These are phyloP conservation scores for Prunella fulvescens DNA, from an alignment of 2,113 vertebrate species.

Conservation along the genomic window DNA sequence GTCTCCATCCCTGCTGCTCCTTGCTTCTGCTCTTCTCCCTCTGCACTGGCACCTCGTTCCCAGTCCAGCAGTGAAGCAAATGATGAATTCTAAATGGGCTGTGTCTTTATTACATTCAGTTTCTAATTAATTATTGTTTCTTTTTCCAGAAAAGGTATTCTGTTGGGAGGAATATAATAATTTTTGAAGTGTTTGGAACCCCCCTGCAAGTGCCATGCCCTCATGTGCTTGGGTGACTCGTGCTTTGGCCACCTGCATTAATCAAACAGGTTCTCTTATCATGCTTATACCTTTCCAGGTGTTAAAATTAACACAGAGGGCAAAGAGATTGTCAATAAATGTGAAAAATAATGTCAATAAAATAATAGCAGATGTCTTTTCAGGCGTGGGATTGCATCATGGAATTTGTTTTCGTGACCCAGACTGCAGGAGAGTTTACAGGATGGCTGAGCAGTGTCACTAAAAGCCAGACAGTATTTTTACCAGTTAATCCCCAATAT, in stretches of 20 bases:
- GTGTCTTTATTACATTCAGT: background rate
- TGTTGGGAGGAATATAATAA: background rate
- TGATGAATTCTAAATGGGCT: background rate
- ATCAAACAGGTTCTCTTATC: background rate
- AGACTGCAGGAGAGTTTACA: background rate
- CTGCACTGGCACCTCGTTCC: accelerated
- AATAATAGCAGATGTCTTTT: background rate
- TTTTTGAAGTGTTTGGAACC: background rate
- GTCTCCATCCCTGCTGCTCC: background rate
- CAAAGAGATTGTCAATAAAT: background rate
- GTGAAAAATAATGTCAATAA: background rate
- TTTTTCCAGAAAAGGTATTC: background rate
- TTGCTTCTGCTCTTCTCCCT: background rate
- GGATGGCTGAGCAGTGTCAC: background rate
- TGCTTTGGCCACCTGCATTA: background rate
- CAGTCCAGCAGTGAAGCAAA: background rate
- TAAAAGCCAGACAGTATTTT: background rate
- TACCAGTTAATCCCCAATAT: background rate
- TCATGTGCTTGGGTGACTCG: background rate
- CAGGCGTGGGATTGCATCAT: background rate
- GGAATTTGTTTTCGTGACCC: background rate
- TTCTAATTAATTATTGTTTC: background rate
- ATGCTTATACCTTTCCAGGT: background rate
- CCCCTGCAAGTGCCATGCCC: background rate
- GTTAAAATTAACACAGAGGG: background rate